Evolutionary conservation across 2,888 invertebrate genomes (phyloP).

Genomic region (Ceramica pisi): DNA sequence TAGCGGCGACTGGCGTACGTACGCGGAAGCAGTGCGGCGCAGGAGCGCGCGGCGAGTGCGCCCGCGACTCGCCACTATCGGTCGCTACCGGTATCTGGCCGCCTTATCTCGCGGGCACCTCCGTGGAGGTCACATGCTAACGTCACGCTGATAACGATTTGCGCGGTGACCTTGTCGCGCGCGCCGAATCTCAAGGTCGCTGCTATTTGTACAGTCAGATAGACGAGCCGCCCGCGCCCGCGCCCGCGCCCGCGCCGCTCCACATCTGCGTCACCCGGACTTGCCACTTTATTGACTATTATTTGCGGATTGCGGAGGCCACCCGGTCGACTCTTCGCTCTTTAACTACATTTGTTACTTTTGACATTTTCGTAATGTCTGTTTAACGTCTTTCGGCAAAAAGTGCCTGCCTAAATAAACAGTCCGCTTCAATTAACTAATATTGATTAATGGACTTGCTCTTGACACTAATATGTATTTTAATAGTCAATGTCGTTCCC

Average conservation of each 20-base stretch:
- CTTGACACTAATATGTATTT: slow-evolving; percentile 51
- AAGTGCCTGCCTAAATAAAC: slow-evolving; percentile 26
- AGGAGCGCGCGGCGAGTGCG: slow-evolving; percentile 61
- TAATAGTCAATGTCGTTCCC: slow-evolving; percentile 44
- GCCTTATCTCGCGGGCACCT: slow-evolving; percentile 88
- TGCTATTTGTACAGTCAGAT: slow-evolving; percentile 89
- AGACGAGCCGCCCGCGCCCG: slow-evolving; percentile 78
- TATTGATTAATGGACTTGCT: slow-evolving; percentile 54
- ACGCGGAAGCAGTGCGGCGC: slow-evolving; percentile 61
- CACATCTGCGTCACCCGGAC: slow-evolving; percentile 82
- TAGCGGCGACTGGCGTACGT: slow-evolving; percentile 50
- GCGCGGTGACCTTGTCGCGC: slow-evolving; percentile 90
- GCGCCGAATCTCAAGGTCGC: slow-evolving; percentile 90
- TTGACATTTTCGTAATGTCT: slow-evolving; percentile 59
- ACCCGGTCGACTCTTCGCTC: slow-evolving; percentile 74
- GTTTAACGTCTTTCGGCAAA: slow-evolving; percentile 36
- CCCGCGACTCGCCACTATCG: slow-evolving; percentile 79
- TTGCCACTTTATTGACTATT: slow-evolving; percentile 83
- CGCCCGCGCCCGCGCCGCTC: slow-evolving; percentile 73
- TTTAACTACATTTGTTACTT: slow-evolving; percentile 65
- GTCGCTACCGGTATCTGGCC: slow-evolving; percentile 85
- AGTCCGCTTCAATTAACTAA: slow-evolving; percentile 45
- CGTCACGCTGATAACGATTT: slow-evolving; percentile 90
- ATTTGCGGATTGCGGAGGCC: slow-evolving; percentile 83
- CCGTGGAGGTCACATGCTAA: slow-evolving; percentile 88